A percentile compares a stretch with the other conserved stretches of the same genome.
These are phyloP conservation scores for Megalops cyprinoides DNA, from an alignment of 2,797 vertebrate genomes.

Conservation along the genomic window DNA sequence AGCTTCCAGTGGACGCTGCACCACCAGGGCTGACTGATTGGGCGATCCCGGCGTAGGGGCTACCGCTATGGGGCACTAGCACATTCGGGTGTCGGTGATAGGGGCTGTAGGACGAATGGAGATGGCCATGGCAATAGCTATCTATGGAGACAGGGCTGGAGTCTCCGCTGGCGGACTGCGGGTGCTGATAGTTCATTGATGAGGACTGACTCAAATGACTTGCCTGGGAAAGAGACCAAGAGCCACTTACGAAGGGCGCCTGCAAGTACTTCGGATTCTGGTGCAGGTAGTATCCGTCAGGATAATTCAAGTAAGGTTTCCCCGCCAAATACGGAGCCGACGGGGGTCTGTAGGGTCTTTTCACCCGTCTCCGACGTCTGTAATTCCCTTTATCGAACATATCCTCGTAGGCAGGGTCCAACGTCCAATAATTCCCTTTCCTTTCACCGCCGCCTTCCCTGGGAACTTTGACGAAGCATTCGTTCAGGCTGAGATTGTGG, in stretches of 20 bases:
- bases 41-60: constrained; percentile 54
- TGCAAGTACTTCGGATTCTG: constrained; percentile 48
- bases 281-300: constrained; percentile 43
- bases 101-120: constrained; percentile 58
- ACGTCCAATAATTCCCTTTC: constrained; percentile 77
- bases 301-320: constrained; percentile 36
- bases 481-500: constrained; percentile 83
- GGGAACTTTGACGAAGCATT: constrained; percentile 79
- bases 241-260: constrained; percentile 43
- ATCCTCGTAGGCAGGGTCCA: constrained; percentile 70
- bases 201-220: constrained; percentile 38
- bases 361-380: constrained; percentile 60
- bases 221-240: constrained; percentile 58
- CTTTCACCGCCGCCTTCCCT: constrained; percentile 56
- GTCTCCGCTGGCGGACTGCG: constrained; percentile 46
- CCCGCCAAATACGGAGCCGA: constrained; percentile 43
- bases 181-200: constrained; percentile 38
- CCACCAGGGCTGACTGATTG: constrained; percentile 64
- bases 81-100: constrained; percentile 58
- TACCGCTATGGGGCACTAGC: constrained; percentile 62
- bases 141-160: constrained; percentile 52
- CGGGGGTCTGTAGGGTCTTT: constrained; percentile 48
- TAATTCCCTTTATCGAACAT: constrained; percentile 79
- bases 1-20: constrained; percentile 48
- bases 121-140: constrained; percentile 56